A percentile compares a stretch with the other conserved stretches of the same genome.
Conservation (phyloP, 2,113 vertebrate genomes). For the Puntigrus tetrazona region DNA sequence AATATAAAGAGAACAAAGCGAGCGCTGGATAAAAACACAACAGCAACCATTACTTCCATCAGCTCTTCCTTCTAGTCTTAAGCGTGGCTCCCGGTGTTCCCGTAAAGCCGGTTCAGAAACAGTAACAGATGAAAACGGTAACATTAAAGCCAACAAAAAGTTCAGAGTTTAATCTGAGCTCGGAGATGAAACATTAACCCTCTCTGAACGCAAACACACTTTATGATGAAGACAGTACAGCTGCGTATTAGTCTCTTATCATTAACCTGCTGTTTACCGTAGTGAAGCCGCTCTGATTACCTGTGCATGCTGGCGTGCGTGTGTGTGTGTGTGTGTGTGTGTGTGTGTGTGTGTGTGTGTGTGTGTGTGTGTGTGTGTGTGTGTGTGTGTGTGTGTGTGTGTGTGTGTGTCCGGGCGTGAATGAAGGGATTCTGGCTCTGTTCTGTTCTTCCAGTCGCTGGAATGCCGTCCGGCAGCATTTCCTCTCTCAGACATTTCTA, state of each 20-base stretch:
- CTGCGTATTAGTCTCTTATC: not conserved
- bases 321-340: too few relatives aligned
- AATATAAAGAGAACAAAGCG: too few relatives aligned
- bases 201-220: not conserved
- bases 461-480: not conserved
- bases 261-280: not conserved
- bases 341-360: too few relatives aligned
- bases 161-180: not conserved
- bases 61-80: too few relatives aligned
- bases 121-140: not conserved
- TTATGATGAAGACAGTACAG: not conserved
- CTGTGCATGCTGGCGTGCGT: conserved; percentile 29
- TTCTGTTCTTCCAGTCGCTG: not conserved
- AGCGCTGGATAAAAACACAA: too few relatives aligned
- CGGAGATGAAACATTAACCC: not conserved
- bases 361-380: too few relatives aligned
- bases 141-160: not conserved
- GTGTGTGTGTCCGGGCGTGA: too few relatives aligned
- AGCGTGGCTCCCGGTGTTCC: too few relatives aligned
- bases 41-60: too few relatives aligned
- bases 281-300: conserved; percentile 27
- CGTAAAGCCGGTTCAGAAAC: too few relatives aligned
- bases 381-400: too few relatives aligned
- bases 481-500: too few relatives aligned
- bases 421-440: not conserved